Conservation (phyloP, 2,888 invertebrate species). For the Caradrina kadenii region DNA sequence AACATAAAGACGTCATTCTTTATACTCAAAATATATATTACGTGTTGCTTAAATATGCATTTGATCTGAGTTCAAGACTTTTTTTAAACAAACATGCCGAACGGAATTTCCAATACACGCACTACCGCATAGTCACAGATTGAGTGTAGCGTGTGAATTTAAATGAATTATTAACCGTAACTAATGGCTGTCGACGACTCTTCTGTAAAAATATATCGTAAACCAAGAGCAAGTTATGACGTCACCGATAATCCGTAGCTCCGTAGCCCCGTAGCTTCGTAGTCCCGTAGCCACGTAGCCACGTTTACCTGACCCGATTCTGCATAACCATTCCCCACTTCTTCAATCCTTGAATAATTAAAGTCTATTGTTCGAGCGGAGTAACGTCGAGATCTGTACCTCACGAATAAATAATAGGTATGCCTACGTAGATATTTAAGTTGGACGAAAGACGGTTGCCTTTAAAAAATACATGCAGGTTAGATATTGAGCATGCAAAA, state of each 20-base stretch:
- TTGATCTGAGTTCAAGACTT: neutral
- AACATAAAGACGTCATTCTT: neutral
- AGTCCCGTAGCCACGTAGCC: slow-evolving; percentile 29
- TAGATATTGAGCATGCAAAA: slow-evolving; percentile 23
- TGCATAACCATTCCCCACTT: slow-evolving; percentile 55
- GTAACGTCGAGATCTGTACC: slow-evolving; percentile 57
- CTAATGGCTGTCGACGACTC: slow-evolving; percentile 26
- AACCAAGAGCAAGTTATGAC: slow-evolving; percentile 36
- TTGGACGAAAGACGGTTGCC: slow-evolving; percentile 34
- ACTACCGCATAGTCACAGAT: slow-evolving; percentile 10
- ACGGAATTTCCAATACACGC: slow-evolving; percentile 20
- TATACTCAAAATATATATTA: neutral
- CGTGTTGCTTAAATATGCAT: neutral
- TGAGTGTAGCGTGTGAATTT: slow-evolving; percentile 32
- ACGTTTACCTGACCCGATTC: slow-evolving; percentile 60
- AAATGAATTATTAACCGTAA: slow-evolving; percentile 37
- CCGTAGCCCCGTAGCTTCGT: slow-evolving; percentile 33
- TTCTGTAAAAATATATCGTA: slow-evolving; percentile 28
- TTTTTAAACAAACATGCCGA: slow-evolving; percentile 8
- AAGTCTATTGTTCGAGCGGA: slow-evolving; percentile 61
- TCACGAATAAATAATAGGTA: slow-evolving; percentile 56
- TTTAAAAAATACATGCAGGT: slow-evolving; percentile 38
- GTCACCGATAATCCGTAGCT: slow-evolving; percentile 48
- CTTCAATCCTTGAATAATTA: slow-evolving; percentile 65
- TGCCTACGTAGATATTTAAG: slow-evolving; percentile 51